Evolutionary conservation across 2,797 vertebrate species (phyloP).

Genomic region (Gorsachius magnificus): DNA sequence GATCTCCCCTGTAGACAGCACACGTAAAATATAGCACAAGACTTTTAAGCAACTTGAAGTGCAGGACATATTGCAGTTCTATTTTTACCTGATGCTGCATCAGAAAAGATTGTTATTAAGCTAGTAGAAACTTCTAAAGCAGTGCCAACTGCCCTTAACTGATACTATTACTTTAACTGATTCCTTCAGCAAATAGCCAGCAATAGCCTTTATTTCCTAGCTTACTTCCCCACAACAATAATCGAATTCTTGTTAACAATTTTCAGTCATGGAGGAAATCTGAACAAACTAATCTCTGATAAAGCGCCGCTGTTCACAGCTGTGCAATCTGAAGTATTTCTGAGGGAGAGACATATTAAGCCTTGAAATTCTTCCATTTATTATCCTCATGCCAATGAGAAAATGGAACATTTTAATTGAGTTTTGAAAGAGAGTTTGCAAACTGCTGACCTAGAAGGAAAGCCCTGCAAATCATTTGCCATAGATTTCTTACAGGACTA

Average conservation of each 20-base stretch:
- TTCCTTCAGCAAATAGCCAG: constrained; percentile 48
- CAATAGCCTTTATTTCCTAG: constrained; percentile 47
- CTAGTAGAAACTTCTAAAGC: background rate
- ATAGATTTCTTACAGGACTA: constrained; percentile 5
- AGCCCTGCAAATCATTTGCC: constrained; percentile 35
- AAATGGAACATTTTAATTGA: constrained; percentile 55
- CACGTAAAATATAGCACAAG: background rate
- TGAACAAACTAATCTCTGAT: constrained; percentile 46
- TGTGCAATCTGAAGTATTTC: constrained; percentile 30
- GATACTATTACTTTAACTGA: constrained; percentile 48
- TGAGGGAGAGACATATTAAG: constrained; percentile 35
- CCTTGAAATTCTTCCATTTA: constrained; percentile 49
- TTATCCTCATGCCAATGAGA: constrained; percentile 42
- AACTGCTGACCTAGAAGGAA: constrained; percentile 53
- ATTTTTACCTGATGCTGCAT: background rate
- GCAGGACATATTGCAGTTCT: background rate
- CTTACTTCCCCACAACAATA: constrained; percentile 37
- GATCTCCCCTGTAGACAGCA: background rate
- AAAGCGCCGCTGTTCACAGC: constrained; percentile 29
- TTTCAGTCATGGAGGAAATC: constrained; percentile 55
- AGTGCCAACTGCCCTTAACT: background rate
- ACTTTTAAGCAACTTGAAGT: background rate
- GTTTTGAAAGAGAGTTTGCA: constrained; percentile 59
- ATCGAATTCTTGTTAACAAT: constrained; percentile 60
- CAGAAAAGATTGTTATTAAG: background rate